phyloP scores from a whole-genome alignment of 2,113 vertebrate species.

The Odontophorus gujanensis region DNA sequence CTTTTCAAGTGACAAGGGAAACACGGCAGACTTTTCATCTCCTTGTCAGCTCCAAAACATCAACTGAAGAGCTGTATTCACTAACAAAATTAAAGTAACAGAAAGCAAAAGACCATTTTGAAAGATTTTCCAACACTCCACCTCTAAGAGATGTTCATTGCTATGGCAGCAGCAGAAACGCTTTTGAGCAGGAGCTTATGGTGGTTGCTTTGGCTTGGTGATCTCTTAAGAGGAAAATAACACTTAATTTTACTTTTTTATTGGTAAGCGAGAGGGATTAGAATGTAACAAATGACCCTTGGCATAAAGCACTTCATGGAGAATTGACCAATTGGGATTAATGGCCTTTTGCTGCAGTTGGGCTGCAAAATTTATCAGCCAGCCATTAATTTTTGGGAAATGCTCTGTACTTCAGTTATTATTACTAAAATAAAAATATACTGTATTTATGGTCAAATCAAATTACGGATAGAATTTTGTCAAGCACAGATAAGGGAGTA shows the following conservation, averaged over 20 bases:
- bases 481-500: constrained; percentile 44
- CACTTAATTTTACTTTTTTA: constrained; percentile 55
- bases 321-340: constrained; percentile 71
- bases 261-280: not conserved
- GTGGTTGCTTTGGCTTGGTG: not conserved
- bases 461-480: constrained; percentile 39
- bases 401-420: constrained; percentile 45
- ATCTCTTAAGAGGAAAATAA: constrained; percentile 15
- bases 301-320: constrained; percentile 60
- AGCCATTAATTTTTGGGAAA: constrained; percentile 65
- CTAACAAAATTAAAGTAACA: not conserved
- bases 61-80: not conserved
- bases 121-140: not conserved
- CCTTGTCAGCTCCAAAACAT: not conserved
- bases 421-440: constrained; percentile 70
- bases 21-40: not conserved
- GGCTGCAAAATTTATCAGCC: constrained; percentile 55
- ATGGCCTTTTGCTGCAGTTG: constrained; percentile 51
- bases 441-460: constrained; percentile 52
- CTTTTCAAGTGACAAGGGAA: not conserved
- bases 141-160: not conserved
- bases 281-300: constrained; percentile 59
- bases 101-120: not conserved
- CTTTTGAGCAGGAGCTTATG: not conserved
- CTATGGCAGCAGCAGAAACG: not conserved